Evolutionary conservation across 2,113 vertebrate genomes (phyloP).

Genomic region (Scophthalmus maximus): DNA sequence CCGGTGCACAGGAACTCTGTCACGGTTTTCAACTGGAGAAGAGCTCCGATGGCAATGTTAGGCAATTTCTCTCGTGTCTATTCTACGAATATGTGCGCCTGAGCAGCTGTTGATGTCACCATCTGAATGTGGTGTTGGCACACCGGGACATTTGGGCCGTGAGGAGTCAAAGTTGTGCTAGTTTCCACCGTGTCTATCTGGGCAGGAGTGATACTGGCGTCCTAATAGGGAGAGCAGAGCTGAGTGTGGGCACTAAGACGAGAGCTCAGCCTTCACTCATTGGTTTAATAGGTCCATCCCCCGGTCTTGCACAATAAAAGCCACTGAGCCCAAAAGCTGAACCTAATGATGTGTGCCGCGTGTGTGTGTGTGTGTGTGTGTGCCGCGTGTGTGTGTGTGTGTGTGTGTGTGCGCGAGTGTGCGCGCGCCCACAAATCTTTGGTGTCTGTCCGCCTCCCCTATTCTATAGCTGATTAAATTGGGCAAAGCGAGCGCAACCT

Average conservation of each 20-base stretch:
- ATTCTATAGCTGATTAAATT: conserved; percentile 66
- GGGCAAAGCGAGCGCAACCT: conserved; percentile 52
- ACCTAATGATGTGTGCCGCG: conserved; percentile 62
- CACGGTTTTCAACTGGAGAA: background rate
- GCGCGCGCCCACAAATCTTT: background rate
- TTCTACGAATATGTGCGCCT: background rate
- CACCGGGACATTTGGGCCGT: background rate
- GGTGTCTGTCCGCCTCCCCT: background rate
- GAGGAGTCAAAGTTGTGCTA: conserved; percentile 31
- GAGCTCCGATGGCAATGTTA: background rate
- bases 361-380: background rate
- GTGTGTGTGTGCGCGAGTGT: conserved; percentile 11
- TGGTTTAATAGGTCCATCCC: conserved; percentile 64
- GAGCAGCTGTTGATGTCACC: conserved; percentile 6
- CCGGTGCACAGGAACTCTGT: conserved; percentile 6
- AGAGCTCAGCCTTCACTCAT: conserved; percentile 48
- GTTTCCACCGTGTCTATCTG: conserved; percentile 41
- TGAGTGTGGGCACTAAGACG: conserved; percentile 44
- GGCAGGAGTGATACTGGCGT: conserved; percentile 36
- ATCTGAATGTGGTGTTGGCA: conserved; percentile 49
- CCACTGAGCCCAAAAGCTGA: conserved; percentile 51
- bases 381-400: background rate
- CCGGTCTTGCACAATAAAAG: conserved; percentile 55
- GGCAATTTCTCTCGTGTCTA: background rate
- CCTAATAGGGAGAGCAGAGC: too few species aligned